Conservation (phyloP, 2,797 vertebrate genomes). For the Lemur catta region DNA sequence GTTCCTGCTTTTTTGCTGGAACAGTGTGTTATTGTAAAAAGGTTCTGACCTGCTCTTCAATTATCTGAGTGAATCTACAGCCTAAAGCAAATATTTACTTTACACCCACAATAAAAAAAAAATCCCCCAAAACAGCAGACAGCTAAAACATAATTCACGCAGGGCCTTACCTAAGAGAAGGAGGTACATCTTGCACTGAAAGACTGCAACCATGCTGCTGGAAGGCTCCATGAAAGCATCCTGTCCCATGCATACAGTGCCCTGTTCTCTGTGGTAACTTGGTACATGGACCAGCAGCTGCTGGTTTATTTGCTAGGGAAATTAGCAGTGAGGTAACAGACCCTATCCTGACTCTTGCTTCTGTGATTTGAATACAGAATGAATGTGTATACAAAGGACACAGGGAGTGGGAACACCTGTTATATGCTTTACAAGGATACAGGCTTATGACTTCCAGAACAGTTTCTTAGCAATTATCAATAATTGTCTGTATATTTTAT, state of each 20-base stretch:
- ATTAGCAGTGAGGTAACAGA: constrained; percentile 85
- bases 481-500: constrained; percentile 8
- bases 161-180: constrained; percentile 86
- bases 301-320: constrained; percentile 88
- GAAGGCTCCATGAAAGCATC: constrained; percentile 91
- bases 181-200: constrained; percentile 81
- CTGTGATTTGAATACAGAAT: constrained; percentile 86
- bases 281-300: constrained; percentile 81
- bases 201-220: constrained; percentile 73
- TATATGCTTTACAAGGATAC: constrained; percentile 57
- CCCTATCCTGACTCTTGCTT: constrained; percentile 84
- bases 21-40: constrained; percentile 52
- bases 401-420: constrained; percentile 87
- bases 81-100: constrained; percentile 50
- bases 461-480: constrained; percentile 50
- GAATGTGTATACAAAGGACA: constrained; percentile 86
- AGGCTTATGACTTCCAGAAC: constrained; percentile 32
- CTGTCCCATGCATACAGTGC: constrained; percentile 83
- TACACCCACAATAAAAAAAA: constrained; percentile 35
- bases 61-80: constrained; percentile 62
- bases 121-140: not conserved
- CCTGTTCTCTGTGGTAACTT: constrained; percentile 65
- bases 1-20: constrained; percentile 44
- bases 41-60: constrained; percentile 59
- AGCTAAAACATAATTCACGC: not conserved